Evolutionary conservation across 2,888 invertebrate species (phyloP).

Genomic region (Acanthosoma haemorrhoidale): DNA sequence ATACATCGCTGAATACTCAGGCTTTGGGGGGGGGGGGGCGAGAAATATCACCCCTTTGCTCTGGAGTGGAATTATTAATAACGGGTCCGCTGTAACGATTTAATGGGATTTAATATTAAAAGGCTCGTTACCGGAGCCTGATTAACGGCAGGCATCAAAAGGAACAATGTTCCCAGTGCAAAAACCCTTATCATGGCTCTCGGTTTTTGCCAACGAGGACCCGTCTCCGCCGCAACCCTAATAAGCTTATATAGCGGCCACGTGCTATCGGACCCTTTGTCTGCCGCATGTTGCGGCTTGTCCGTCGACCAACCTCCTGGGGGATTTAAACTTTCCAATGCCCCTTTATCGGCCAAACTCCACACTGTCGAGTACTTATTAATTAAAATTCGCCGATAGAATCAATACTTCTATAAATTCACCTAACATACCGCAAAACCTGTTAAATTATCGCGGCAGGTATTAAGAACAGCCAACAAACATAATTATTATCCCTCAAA

Average conservation of each 20-base stretch:
- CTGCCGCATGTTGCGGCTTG: background rate
- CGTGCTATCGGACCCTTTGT: background rate
- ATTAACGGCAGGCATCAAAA: constrained; percentile 2
- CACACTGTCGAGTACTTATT: too few species aligned
- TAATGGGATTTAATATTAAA: constrained; percentile 7
- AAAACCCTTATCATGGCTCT: background rate
- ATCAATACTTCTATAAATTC: too few species aligned
- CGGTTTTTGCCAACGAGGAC: background rate
- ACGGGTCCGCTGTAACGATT: background rate
- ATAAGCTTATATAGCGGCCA: background rate
- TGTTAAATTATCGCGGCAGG: too few species aligned
- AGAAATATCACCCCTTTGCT: background rate
- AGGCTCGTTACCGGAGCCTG: background rate
- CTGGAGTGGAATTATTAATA: background rate
- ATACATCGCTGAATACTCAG: background rate
- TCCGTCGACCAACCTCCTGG: background rate
- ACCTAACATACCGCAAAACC: too few species aligned
- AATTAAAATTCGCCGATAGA: too few species aligned
- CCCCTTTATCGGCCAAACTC: background rate
- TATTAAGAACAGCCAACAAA: too few species aligned
- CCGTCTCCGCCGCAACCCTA: background rate
- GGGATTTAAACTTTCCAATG: background rate
- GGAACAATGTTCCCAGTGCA: background rate
- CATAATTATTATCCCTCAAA: too few species aligned
- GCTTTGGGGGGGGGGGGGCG: too few species aligned